These are phyloP conservation scores for Dicrurus megarhynchus DNA, from an alignment of 2,113 vertebrate genomes.

Conservation along the genomic window DNA sequence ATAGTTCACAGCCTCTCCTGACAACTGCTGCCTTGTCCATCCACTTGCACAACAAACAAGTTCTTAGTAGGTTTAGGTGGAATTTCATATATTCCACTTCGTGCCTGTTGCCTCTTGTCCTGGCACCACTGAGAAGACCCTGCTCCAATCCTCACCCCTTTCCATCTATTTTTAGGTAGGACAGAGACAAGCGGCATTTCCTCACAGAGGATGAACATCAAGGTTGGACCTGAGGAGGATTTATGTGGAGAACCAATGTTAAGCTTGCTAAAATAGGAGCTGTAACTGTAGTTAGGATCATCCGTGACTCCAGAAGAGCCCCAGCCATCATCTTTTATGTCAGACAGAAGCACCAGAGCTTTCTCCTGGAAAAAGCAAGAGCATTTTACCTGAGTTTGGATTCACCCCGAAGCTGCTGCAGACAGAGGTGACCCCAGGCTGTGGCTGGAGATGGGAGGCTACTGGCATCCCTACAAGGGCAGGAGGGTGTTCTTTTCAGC, in stretches of 20 bases:
- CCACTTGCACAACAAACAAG: background rate
- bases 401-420: background rate
- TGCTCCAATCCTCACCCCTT: background rate
- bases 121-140: background rate
- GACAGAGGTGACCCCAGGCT: accelerated
- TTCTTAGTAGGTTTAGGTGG: background rate
- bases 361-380: background rate
- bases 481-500: background rate
- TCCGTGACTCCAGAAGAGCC: background rate
- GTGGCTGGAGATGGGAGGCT: background rate
- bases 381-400: background rate
- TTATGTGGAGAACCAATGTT: background rate
- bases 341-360: background rate
- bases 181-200: background rate
- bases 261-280: background rate
- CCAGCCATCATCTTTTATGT: background rate
- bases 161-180: background rate
- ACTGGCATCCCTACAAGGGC: background rate
- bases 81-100: background rate
- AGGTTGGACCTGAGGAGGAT: background rate
- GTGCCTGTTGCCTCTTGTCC: background rate
- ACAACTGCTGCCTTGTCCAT: background rate
- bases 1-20: background rate
- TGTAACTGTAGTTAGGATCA: background rate
- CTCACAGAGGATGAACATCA: background rate